Evolutionary conservation across 1,140 invertebrate genomes (phyloP).

Genomic region (Vanessa tameamea): DNA sequence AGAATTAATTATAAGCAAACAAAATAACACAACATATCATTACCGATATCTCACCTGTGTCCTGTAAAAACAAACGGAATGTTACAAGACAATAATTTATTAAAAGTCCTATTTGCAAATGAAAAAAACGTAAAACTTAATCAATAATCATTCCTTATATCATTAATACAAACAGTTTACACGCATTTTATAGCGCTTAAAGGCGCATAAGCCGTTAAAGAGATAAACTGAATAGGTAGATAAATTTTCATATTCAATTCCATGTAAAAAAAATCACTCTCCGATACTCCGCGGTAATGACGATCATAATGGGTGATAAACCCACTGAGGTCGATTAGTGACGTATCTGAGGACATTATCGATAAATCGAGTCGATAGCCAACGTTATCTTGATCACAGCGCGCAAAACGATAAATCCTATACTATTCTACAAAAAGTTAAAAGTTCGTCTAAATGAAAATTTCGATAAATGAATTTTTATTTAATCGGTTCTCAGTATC

Average conservation of each 20-base stretch:
- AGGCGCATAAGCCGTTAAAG: constrained; percentile 1
- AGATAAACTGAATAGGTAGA: constrained; percentile 26
- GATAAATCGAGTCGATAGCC: constrained; percentile 64
- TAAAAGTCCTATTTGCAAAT: not conserved
- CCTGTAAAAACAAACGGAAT: not conserved
- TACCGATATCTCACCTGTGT: not conserved
- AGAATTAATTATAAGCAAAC: no score
- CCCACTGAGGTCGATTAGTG: constrained; percentile 65
- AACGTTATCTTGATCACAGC: constrained; percentile 57
- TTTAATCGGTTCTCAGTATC: not conserved
- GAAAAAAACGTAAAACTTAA: not conserved
- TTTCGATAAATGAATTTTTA: constrained; percentile 28
- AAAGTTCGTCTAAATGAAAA: constrained; percentile 28
- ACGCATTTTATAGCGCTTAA: constrained; percentile 3
- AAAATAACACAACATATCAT: not conserved
- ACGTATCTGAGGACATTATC: constrained; percentile 64
- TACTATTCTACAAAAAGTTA: constrained; percentile 21
- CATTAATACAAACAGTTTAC: not conserved
- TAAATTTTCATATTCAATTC: constrained; percentile 52
- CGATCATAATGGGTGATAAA: constrained; percentile 70
- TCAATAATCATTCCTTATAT: not conserved
- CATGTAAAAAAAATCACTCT: constrained; percentile 54
- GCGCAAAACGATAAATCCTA: constrained; percentile 39
- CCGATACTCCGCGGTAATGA: constrained; percentile 55
- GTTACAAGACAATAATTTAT: not conserved